Evolutionary conservation across 2,797 vertebrate genomes (phyloP).

Genomic region (Microctenopoma stevenorrisi): DNA sequence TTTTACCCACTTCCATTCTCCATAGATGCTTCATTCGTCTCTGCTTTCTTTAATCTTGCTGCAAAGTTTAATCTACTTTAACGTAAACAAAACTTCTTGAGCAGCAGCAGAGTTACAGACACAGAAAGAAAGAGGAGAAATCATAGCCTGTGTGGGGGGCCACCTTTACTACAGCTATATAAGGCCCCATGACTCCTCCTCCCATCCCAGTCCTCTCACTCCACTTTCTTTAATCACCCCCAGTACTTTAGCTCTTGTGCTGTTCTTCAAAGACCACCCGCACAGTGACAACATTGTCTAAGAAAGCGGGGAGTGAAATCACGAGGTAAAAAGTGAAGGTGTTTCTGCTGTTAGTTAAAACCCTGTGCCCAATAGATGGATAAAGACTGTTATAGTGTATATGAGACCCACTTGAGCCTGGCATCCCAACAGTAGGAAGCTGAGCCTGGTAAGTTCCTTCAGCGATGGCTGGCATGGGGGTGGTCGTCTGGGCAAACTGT

Average conservation of each 20-base stretch:
- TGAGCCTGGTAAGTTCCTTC: slow-evolving; percentile 76
- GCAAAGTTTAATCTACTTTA: slow-evolving; percentile 17
- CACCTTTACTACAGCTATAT: neutral
- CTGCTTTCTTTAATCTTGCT: slow-evolving; percentile 11
- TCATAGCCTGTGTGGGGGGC: neutral
- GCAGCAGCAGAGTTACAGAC: slow-evolving; percentile 1
- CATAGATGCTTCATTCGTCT: slow-evolving; percentile 1
- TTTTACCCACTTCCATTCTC: slow-evolving; percentile 26
- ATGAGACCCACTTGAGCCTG: slow-evolving; percentile 77
- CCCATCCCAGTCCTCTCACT: slow-evolving; percentile 5
- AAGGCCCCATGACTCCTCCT: slow-evolving; percentile 11
- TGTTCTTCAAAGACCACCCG: slow-evolving; percentile 17
- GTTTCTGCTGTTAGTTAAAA: no score
- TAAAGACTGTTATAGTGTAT: neutral
- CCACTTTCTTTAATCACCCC: slow-evolving; percentile 4
- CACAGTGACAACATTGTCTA: slow-evolving; percentile 1
- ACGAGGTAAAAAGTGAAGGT: neutral
- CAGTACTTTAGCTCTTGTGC: slow-evolving; percentile 3
- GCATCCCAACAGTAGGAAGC: slow-evolving; percentile 57
- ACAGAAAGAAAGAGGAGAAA: slow-evolving; percentile 6
- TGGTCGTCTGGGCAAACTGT: slow-evolving; percentile 77
- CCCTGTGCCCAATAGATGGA: neutral
- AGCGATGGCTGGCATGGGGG: slow-evolving; percentile 79
- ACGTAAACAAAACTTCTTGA: slow-evolving; percentile 9
- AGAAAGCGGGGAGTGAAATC: neutral